These are phyloP conservation scores for Tipula vernalis DNA, from an alignment of 2,888 invertebrate genomes.

Conservation along the genomic window DNA sequence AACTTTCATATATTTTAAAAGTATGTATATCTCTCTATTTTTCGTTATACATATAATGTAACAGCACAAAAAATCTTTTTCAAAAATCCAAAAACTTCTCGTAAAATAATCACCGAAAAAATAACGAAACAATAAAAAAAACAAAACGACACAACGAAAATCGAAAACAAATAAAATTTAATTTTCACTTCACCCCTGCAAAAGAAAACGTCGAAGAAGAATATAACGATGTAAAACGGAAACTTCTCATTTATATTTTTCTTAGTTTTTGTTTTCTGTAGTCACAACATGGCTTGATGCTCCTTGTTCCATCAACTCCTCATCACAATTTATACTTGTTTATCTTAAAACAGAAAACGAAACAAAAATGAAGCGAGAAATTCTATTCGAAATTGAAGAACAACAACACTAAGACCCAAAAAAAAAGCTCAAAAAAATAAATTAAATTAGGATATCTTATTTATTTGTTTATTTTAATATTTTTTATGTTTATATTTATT, in stretches of 20 bases:
- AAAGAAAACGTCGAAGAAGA: background rate
- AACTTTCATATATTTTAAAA: too few species aligned
- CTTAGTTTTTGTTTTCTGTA: background rate
- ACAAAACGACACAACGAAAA: background rate
- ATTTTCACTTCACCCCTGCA: background rate
- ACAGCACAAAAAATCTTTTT: background rate
- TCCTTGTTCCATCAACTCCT: background rate
- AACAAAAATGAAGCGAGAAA: background rate
- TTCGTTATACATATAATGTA: too few species aligned
- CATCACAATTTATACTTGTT: background rate
- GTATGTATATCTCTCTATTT: too few species aligned
- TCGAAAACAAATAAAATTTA: background rate
- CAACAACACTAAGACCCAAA: background rate
- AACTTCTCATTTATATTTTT: background rate
- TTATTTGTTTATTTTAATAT: background rate
- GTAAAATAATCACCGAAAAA: background rate
- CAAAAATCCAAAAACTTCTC: background rate
- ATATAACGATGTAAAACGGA: background rate
- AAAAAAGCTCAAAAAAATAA: background rate
- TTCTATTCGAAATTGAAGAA: background rate
- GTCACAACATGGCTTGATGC: background rate
- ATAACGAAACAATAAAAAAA: background rate
- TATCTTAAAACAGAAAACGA: background rate
- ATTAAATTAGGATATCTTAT: background rate
- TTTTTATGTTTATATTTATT: background rate